phyloP scores from a whole-genome alignment of 2,113 vertebrate genomes.

The Panurus biarmicus region DNA sequence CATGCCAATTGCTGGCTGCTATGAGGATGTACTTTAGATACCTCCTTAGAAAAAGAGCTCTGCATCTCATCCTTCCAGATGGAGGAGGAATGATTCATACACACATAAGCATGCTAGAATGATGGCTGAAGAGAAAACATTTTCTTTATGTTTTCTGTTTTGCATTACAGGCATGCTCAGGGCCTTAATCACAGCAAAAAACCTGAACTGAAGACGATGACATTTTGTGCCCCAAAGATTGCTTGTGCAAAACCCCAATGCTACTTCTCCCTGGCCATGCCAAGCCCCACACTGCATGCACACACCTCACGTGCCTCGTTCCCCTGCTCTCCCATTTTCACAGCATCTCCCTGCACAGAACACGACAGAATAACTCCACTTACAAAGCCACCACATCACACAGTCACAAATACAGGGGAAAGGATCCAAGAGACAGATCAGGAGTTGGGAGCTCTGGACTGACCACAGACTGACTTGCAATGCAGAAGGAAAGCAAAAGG shows the following conservation, averaged over 20 bases:
- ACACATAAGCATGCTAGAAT: slow-evolving; percentile 5
- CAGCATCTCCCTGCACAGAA: neutral
- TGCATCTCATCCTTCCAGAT: slow-evolving; percentile 52
- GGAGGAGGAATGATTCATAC: slow-evolving; percentile 44
- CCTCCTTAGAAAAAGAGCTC: slow-evolving; percentile 33
- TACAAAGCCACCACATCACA: neutral
- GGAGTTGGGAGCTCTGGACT: neutral
- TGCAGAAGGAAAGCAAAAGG: neutral
- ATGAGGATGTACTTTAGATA: slow-evolving; percentile 26
- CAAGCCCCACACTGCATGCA: neutral
- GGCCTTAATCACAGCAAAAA: neutral
- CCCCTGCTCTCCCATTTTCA: neutral
- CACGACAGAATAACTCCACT: neutral
- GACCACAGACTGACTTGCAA: neutral
- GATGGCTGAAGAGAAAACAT: slow-evolving; percentile 41
- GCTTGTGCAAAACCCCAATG: neutral
- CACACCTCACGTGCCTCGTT: neutral
- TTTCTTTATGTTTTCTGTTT: slow-evolving; percentile 41
- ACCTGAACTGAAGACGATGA: neutral
- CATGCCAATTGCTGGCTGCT: slow-evolving; percentile 45
- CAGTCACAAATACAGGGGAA: neutral
- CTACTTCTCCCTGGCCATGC: neutral
- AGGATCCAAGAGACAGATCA: neutral
- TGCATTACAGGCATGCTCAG: neutral
- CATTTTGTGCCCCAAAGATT: neutral